Percentiles rank a stretch among this genome's conserved stretches.
These are phyloP conservation scores for Micoletzkya japonica DNA, from an alignment of 2,888 invertebrate genomes.

Conservation along the genomic window DNA sequence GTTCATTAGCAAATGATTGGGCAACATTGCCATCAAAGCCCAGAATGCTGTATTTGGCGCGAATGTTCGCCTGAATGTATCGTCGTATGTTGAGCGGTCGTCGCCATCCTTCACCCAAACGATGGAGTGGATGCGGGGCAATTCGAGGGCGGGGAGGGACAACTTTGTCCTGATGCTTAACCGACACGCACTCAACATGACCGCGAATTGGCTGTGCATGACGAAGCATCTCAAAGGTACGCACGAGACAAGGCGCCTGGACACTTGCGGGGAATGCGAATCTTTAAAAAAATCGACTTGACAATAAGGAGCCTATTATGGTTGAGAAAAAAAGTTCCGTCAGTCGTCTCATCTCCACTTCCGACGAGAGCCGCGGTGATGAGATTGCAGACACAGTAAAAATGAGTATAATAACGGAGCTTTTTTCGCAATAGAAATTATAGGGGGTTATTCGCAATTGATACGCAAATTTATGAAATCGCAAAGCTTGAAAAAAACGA, in stretches of 20 bases:
- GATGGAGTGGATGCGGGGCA: conserved; percentile 7
- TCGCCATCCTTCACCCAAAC: neutral
- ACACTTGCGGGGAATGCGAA: neutral
- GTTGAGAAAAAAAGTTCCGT: too few species aligned
- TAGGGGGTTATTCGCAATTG: neutral
- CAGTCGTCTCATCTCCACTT: too few species aligned
- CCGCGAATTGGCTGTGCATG: conserved; percentile 61
- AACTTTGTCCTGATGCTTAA: conserved; percentile 52
- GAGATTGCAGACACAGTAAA: too few species aligned
- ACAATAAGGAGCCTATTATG: too few species aligned
- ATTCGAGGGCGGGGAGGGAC: neutral
- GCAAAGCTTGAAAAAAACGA: too few species aligned
- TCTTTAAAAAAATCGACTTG: neutral
- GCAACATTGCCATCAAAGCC: too few species aligned
- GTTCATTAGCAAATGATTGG: too few species aligned
- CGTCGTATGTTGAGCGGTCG: too few species aligned
- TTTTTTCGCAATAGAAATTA: neutral
- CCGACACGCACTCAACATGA: conserved; percentile 60
- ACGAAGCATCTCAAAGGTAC: conserved; percentile 46
- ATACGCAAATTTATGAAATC: too few species aligned
- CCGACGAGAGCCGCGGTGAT: too few species aligned
- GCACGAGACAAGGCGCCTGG: neutral
- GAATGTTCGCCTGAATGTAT: too few species aligned
- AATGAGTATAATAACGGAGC: neutral
- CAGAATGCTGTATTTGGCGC: too few species aligned